Conservation (phyloP, 2,888 invertebrate genomes). For the Itoplectis maculator region DNA sequence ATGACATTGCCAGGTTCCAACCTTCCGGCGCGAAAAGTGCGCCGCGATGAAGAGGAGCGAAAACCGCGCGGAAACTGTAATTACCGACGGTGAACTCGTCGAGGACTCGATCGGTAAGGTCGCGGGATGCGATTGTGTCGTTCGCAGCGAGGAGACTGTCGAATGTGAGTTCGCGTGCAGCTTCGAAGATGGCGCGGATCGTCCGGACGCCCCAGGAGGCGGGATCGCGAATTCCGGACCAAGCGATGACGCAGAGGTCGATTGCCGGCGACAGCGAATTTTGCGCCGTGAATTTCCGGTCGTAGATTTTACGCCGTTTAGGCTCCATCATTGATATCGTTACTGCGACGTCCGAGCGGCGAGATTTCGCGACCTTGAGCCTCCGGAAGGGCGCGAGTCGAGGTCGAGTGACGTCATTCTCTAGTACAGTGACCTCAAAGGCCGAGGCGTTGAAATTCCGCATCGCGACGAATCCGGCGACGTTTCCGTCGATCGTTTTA, state of each 20-base stretch:
- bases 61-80: conserved; percentile 78
- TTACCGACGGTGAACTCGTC: conserved; percentile 80
- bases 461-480: conserved; percentile 75
- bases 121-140: conserved; percentile 75
- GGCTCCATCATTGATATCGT: conserved; percentile 7
- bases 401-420: conserved; percentile 77
- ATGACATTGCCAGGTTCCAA: conserved; percentile 79
- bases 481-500: conserved; percentile 66
- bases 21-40: conserved; percentile 75
- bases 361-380: conserved; percentile 38
- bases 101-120: conserved; percentile 75
- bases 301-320: conserved; percentile 68
- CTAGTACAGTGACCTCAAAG: conserved; percentile 77
- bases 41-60: conserved; percentile 78
- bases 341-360: conserved; percentile 3
- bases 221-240: conserved; percentile 81
- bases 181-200: conserved; percentile 77
- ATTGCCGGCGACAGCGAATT: conserved; percentile 74
- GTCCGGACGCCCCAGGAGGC: conserved; percentile 78
- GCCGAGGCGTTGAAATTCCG: conserved; percentile 76
- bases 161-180: conserved; percentile 74
- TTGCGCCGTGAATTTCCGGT: conserved; percentile 75
- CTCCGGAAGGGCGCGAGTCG: conserved; percentile 74
- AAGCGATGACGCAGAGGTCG: conserved; percentile 81
- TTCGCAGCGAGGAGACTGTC: conserved; percentile 76